Evolutionary conservation across 2,888 invertebrate genomes (phyloP).

Genomic region (Theretra japonica): DNA sequence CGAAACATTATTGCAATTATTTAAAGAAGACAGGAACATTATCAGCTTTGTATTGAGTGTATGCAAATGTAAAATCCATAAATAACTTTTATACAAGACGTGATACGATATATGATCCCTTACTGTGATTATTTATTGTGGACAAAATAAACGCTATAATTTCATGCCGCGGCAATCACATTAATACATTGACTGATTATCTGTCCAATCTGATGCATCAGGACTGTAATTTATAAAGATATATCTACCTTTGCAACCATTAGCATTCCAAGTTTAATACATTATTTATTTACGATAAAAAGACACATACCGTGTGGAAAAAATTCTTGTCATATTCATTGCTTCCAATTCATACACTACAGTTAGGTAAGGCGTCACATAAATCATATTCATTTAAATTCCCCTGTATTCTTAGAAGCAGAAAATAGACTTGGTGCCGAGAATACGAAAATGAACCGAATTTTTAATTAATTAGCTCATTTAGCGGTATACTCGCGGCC

Average conservation of each 20-base stretch:
- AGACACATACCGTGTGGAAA: slow-evolving; percentile 1
- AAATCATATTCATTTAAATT: slow-evolving; percentile 37
- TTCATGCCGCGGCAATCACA: neutral
- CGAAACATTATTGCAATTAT: neutral
- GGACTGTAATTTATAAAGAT: neutral
- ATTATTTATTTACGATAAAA: slow-evolving; percentile 16
- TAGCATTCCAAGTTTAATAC: slow-evolving; percentile 8
- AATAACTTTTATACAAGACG: slow-evolving; percentile 14
- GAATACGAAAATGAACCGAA: slow-evolving; percentile 61
- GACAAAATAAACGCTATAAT: slow-evolving; percentile 6
- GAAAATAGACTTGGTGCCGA: slow-evolving; percentile 39
- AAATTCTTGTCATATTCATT: slow-evolving; percentile 24
- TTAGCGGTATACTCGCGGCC: slow-evolving; percentile 73
- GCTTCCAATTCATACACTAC: slow-evolving; percentile 25
- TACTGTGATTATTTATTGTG: slow-evolving; percentile 1
- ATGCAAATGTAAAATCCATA: slow-evolving; percentile 1
- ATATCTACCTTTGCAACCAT: neutral
- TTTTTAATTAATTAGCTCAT: slow-evolving; percentile 70
- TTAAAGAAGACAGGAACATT: neutral
- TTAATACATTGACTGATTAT: slow-evolving; percentile 17
- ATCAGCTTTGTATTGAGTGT: neutral
- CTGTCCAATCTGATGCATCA: neutral
- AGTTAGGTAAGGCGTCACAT: slow-evolving; percentile 32
- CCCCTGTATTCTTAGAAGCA: slow-evolving; percentile 17
- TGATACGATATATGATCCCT: neutral